Conservation (phyloP, 53 echinoderm and acorn worm genomes). For the Zoroaster sp. region DNA sequence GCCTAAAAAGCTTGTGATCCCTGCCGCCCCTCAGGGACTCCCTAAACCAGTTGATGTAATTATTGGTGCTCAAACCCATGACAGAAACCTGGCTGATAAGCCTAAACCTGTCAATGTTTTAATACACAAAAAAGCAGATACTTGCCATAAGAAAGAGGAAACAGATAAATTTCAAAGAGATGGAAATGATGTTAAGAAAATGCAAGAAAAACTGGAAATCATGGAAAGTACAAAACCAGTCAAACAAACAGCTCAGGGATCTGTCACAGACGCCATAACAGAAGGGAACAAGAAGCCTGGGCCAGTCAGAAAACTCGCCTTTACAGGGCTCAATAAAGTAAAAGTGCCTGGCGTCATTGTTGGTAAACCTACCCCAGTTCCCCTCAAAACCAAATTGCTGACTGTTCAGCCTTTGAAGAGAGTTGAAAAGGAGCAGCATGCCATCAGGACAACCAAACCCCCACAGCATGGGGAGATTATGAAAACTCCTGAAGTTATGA, state of each 20-base stretch:
- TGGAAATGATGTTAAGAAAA: neutral
- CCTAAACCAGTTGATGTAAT: neutral
- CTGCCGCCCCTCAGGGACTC: slow-evolving; percentile 29
- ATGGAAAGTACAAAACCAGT: neutral
- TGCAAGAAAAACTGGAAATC: neutral
- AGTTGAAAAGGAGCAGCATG: neutral
- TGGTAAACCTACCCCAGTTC: neutral
- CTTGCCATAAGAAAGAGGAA: slow-evolving; percentile 27
- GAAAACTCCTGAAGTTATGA: neutral
- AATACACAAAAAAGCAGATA: neutral
- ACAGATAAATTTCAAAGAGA: neutral
- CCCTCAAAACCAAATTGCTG: slow-evolving; percentile 13
- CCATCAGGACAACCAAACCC: neutral
- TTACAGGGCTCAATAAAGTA: neutral
- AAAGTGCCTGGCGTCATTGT: neutral
- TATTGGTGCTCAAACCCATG: slow-evolving; percentile 23
- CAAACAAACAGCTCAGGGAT: slow-evolving; percentile 12
- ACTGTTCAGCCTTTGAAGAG: slow-evolving; percentile 20
- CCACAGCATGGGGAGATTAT: neutral
- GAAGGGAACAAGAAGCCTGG: neutral
- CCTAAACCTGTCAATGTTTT: neutral
- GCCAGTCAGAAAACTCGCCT: neutral
- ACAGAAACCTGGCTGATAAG: neutral
- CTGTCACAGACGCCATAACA: neutral
- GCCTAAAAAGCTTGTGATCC: neutral